A percentile compares a stretch with the other conserved stretches of the same genome.
Conservation (phyloP, 2,888 invertebrate species). For the Busseola fusca region DNA sequence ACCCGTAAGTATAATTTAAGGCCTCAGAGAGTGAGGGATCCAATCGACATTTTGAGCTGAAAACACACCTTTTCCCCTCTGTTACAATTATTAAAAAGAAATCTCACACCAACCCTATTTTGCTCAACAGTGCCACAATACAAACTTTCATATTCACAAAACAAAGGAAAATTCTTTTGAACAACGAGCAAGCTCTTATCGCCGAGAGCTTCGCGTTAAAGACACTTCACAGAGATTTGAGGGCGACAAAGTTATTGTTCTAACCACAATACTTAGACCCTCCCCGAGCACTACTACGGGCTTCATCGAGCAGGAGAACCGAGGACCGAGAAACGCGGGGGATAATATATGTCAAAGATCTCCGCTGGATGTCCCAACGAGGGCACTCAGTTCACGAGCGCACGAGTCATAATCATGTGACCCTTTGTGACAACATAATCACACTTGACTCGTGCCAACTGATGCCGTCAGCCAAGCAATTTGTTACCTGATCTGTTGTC, state of each 20-base stretch:
- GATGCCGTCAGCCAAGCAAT: slow-evolving; percentile 67
- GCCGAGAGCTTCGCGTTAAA: slow-evolving; percentile 81
- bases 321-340: slow-evolving; percentile 48
- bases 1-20: slow-evolving; percentile 8
- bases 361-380: slow-evolving; percentile 64
- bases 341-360: slow-evolving; percentile 66
- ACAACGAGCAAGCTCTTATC: slow-evolving; percentile 82
- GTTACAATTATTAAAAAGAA: slow-evolving; percentile 51
- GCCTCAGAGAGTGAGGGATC: neutral
- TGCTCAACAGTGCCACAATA: slow-evolving; percentile 66
- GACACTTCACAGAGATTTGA: slow-evolving; percentile 84
- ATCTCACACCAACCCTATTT: slow-evolving; percentile 52
- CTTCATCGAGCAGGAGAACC: slow-evolving; percentile 58
- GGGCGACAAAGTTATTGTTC: slow-evolving; percentile 76
- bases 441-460: slow-evolving; percentile 73
- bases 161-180: slow-evolving; percentile 78
- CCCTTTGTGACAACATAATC: slow-evolving; percentile 66
- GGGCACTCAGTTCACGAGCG: slow-evolving; percentile 71
- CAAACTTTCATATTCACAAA: slow-evolving; percentile 81
- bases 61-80: slow-evolving; percentile 34
- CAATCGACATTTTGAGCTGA: slow-evolving; percentile 8
- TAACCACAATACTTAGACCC: slow-evolving; percentile 73
- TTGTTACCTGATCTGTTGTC: slow-evolving; percentile 55
- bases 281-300: slow-evolving; percentile 58
- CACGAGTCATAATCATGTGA: slow-evolving; percentile 74